A percentile compares a stretch with the other conserved stretches of the same genome.
These are phyloP conservation scores for Tachina lurida DNA, from an alignment of 2,888 invertebrate genomes.

Conservation along the genomic window DNA sequence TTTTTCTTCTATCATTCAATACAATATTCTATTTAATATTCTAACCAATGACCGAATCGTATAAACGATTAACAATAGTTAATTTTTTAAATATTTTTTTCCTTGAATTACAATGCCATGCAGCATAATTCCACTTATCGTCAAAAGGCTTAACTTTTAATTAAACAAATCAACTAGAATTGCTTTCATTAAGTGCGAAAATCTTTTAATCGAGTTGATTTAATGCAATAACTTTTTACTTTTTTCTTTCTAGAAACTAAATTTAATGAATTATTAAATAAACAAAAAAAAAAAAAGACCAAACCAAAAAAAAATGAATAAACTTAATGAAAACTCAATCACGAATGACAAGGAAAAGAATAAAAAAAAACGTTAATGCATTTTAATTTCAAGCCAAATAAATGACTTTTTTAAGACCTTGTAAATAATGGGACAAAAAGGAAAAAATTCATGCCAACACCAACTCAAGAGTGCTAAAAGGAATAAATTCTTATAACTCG, in stretches of 20 bases:
- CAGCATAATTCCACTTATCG: too few species aligned
- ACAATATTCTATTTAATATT: too few species aligned
- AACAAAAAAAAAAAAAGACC: background rate
- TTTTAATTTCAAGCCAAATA: constrained; percentile 28
- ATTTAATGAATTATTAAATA: constrained; percentile 31
- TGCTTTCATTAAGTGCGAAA: constrained; percentile 30
- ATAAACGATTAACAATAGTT: too few species aligned
- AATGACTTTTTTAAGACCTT: background rate
- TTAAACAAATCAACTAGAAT: constrained; percentile 36
- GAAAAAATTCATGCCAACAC: background rate
- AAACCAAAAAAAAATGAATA: background rate
- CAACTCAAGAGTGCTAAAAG: background rate
- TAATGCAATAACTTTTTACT: background rate
- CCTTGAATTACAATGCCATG: too few species aligned
- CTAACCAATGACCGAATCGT: too few species aligned
- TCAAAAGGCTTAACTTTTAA: constrained; percentile 15
- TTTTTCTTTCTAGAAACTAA: constrained; percentile 9
- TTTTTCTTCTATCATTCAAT: too few species aligned
- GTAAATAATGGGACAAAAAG: background rate
- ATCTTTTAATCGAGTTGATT: constrained; percentile 16
- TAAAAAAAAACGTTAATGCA: constrained; percentile 17
- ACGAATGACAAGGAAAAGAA: background rate
- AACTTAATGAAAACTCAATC: constrained; percentile 34
- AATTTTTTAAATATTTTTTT: too few species aligned
- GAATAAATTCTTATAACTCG: constrained; percentile 14